Base-by-base conservation (phyloP, 23 tunicate species). In the Ascidia mentula region DNA sequence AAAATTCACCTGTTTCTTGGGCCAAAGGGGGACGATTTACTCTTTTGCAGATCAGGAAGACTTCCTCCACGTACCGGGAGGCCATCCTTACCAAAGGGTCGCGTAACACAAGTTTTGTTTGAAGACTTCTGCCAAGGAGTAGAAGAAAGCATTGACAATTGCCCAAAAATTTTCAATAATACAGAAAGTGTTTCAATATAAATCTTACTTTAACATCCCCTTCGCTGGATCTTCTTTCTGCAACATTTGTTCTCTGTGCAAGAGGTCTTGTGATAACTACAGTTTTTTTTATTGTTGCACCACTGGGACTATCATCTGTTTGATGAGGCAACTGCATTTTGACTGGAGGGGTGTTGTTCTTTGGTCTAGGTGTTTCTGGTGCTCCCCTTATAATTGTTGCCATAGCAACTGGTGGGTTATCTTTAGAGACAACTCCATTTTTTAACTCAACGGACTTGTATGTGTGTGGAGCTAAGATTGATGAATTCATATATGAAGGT, bases 1-100 rank as follows among this genome's bases (percentile, higher is more conserved):
- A n/a, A n/a, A n/a, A n/a, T 31, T 9, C 35, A 86, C 90, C 90
- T 73, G 69, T 79, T 79, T 73, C 84, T 73, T 35, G 84, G 84
- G 31, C 90, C 90, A 79, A 79, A 79, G 31, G 74, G 69, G 5
- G 71, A 31, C 26, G 75, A 75, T 73, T 73, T 86, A 33, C 26
- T 13, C 35, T 82, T 77, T 33, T 31, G 69, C 38, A 73, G 18
- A 59, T 59, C 37, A 31, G 86, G 65, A 26, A 53, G 24, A 28
- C 65, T 53, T 53, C 65, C 65, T 3, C 53, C 53, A 9, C 65
- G 28, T 28, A 53, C 65, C 24, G 65, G 65, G 28, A 53, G 24
- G 24, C 65, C 65, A 53, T 53, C 45, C 73, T 73, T 82, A 33
- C 73, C 45, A 12, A 82, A 73, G 32, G 86, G 73, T 13, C 72